Evolutionary conservation across 2,797 vertebrate genomes (phyloP), one percentile per base, ranked within the genome.

Genomic region (Aythya fuligula): DNA sequence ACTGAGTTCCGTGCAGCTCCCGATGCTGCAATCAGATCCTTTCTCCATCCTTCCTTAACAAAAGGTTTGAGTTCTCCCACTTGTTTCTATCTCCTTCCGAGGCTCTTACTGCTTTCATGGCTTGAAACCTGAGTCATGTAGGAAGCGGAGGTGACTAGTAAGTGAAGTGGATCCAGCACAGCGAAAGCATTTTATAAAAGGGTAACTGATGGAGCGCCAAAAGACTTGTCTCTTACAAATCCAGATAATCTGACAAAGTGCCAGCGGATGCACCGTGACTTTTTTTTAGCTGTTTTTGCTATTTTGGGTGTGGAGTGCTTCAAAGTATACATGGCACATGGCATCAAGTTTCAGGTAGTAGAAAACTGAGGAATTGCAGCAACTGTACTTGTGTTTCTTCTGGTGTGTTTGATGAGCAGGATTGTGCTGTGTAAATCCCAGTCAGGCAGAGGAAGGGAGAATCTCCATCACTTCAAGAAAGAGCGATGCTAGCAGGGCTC

Each of bases 101-200:
- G 21, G 71, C 90, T 93, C 91, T 67, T 94, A 90, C 92, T 91
- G 91, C 88, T 88, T 85, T 85, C 93, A 70, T 90, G 93, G 90
- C 92, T 93, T 95, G 96, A 95, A 96, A 94, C 95, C 88, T 83
- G 90, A 96, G 90, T 95, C 90, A 91, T 3, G 51, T 74, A 91
- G 96, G 95, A 97, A 96, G 93, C 78, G 87, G 96, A 96, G 95
- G 94, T 95, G 93, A 95, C 90, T 92, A 13, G 39, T 75, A 87
- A 57, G 87, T 89, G 95, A 95, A 89, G 90, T 81, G 84, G 76
- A 91, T 92, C 58, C 92, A 89, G 90, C 84, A 92, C 87, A 39
- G 71, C 3, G 6, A 61, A 87, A 79, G 81, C 93, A 20, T 77
- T 89, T 79, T 76, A 38, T 89, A 66, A 72, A 81, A 89, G 87